Conservation (phyloP, 2,888 invertebrate genomes). For the Apamea epomidion region DNA sequence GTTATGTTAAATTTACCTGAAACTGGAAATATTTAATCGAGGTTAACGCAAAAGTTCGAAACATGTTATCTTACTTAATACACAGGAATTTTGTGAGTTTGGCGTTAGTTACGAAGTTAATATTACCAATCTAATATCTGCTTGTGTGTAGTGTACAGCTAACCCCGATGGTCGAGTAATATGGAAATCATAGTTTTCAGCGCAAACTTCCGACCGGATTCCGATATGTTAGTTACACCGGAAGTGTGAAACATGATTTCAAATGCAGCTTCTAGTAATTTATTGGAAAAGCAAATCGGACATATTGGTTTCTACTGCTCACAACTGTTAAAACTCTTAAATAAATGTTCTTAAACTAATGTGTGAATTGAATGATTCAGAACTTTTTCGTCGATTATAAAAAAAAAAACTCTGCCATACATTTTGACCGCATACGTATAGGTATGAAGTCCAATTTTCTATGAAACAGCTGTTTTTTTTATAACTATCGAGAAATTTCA, state of each 20-base stretch:
- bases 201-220: slow-evolving; percentile 10
- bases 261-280: slow-evolving; percentile 4
- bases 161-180: background rate
- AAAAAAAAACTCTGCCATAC: too few relatives aligned
- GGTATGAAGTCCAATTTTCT: too few relatives aligned
- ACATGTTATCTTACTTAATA: slow-evolving; percentile 12
- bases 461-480: too few relatives aligned
- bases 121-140: slow-evolving; percentile 9
- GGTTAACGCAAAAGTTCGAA: slow-evolving; percentile 11
- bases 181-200: slow-evolving; percentile 13
- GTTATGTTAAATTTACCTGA: background rate
- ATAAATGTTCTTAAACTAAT: background rate
- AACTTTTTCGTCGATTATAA: too few relatives aligned
- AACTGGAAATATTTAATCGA: background rate
- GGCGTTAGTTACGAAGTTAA: background rate
- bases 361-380: too few relatives aligned
- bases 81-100: background rate
- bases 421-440: too few relatives aligned
- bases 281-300: background rate
- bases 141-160: background rate
- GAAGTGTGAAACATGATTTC: slow-evolving; percentile 2
- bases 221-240: background rate
- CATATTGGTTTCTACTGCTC: background rate
- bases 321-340: background rate
- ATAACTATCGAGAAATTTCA: too few relatives aligned